These are phyloP conservation scores for Glaucopsyche alexis DNA, from an alignment of 2,888 invertebrate species.

Conservation along the genomic window DNA sequence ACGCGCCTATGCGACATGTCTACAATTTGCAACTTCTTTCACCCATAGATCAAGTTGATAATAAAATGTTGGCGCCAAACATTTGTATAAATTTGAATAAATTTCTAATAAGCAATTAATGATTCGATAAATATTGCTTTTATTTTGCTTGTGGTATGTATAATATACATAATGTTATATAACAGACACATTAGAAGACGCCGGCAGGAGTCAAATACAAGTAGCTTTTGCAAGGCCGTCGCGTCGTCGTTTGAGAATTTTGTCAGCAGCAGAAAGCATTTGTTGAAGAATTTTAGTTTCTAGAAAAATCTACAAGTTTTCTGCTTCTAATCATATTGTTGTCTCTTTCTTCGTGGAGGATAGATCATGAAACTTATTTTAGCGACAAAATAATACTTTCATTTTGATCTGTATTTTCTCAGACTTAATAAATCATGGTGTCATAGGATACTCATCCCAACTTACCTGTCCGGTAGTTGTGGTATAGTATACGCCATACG, in stretches of 20 bases:
- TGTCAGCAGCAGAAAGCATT: neutral
- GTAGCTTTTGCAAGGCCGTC: neutral
- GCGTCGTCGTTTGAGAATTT: neutral
- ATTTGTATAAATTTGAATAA: slow-evolving; percentile 12
- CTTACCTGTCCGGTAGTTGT: too few relatives aligned
- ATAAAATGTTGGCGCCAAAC: slow-evolving; percentile 16
- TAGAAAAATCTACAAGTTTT: neutral
- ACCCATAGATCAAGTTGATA: neutral
- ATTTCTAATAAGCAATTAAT: slow-evolving; percentile 10
- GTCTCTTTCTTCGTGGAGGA: too few relatives aligned
- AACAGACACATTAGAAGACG: neutral
- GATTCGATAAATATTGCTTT: neutral
- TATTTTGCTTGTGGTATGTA: neutral
- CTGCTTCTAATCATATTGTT: too few relatives aligned
- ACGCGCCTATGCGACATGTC: slow-evolving; percentile 4
- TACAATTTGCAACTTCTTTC: neutral
- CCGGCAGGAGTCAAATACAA: neutral
- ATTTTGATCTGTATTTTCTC: too few relatives aligned
- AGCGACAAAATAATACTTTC: too few relatives aligned
- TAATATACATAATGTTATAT: neutral
- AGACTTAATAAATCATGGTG: too few relatives aligned
- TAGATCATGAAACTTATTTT: too few relatives aligned
- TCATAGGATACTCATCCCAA: too few relatives aligned
- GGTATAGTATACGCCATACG: too few relatives aligned
- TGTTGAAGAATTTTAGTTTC: neutral